Base-by-base conservation (phyloP, 2,113 vertebrate genomes). In the Athene noctua region DNA sequence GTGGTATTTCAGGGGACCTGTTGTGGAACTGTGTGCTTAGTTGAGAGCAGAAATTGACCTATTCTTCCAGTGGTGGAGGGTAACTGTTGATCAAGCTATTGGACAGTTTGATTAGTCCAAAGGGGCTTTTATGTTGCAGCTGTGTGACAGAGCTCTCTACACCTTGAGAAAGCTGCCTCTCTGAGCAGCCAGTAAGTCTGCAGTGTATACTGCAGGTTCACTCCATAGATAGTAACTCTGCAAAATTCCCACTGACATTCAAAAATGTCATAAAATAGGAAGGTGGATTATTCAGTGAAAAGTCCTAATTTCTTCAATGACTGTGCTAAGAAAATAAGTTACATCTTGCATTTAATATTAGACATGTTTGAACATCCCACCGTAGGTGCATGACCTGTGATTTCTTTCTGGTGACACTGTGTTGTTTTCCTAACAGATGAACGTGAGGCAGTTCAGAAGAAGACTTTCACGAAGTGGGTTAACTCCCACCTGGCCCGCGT, bases 381-480 rank as follows among this genome's bases (percentile, higher is more conserved):
- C 40, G 40, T 40, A 36, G 42, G 38, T 77, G 5, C 8, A 0
- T 5, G 38, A 62, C 19, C 11, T 8, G 63, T 32, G 78, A 38
- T 86, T 49, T 58, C 47, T 34, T 72, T 86, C 32, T 38, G 73
- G 36, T 82, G 79, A 96, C 34, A 1, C 9, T 16, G 11, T 75
- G 32, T 23, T 96, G 32, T 93, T 73, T 96, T 66, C 92, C 54
- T 63, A 79, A 77, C 55, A 99, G 99, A 99, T 98, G 99, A 99
- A 92, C 99, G 99, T 18, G 99, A 99, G 97, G 99, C 99, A 4
- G 99, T 99, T 88, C 99, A 99, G 98, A 99, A 99, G 98, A 99
- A 99, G 98, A 99, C 99, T 66, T 99, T 99, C 97, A 99, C 99
- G 10, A 99, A 99, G 84, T 99, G 99, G 99, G 99, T 99, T 36